Percentiles rank a stretch among this genome's conserved stretches.
Evolutionary conservation across 2,888 invertebrate species (phyloP).

Genomic region (Parnassius glacialis): DNA sequence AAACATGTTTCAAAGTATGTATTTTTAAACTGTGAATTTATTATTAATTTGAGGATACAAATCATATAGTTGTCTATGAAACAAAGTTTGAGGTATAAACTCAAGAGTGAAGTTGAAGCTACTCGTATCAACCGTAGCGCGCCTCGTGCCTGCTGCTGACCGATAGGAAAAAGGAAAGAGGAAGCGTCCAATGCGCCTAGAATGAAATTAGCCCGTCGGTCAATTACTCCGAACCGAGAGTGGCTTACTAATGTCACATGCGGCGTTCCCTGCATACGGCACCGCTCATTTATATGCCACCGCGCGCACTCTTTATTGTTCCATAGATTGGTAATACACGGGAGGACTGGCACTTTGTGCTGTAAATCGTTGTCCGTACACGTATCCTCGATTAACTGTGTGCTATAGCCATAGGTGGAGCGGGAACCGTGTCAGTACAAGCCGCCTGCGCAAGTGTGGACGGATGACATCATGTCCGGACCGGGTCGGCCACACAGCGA

Average conservation of each 20-base stretch:
- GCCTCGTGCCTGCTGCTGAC: slow-evolving; percentile 68
- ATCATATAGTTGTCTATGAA: neutral
- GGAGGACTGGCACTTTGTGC: slow-evolving; percentile 77
- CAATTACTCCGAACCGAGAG: slow-evolving; percentile 74
- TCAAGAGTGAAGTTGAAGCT: slow-evolving; percentile 30
- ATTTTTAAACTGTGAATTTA: no score
- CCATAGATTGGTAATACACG: slow-evolving; percentile 80
- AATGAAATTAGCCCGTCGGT: slow-evolving; percentile 78
- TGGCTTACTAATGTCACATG: slow-evolving; percentile 74
- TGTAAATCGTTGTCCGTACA: slow-evolving; percentile 79
- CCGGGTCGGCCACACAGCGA: slow-evolving; percentile 66
- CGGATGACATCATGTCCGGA: slow-evolving; percentile 77
- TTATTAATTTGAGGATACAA: neutral
- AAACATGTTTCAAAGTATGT: no score
- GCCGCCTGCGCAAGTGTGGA: slow-evolving; percentile 63
- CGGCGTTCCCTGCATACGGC: slow-evolving; percentile 70
- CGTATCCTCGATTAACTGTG: slow-evolving; percentile 76
- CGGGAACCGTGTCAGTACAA: slow-evolving; percentile 63
- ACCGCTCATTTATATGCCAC: slow-evolving; percentile 73
- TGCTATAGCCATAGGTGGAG: slow-evolving; percentile 54
- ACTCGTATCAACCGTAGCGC: slow-evolving; percentile 45
- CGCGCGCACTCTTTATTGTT: slow-evolving; percentile 75
- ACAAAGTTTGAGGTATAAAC: slow-evolving; percentile 8
- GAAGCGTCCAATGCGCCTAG: slow-evolving; percentile 75
- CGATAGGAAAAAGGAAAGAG: slow-evolving; percentile 81